Evolutionary conservation across 2,113 vertebrate genomes (phyloP).

Genomic region (Pelobates fuscus): DNA sequence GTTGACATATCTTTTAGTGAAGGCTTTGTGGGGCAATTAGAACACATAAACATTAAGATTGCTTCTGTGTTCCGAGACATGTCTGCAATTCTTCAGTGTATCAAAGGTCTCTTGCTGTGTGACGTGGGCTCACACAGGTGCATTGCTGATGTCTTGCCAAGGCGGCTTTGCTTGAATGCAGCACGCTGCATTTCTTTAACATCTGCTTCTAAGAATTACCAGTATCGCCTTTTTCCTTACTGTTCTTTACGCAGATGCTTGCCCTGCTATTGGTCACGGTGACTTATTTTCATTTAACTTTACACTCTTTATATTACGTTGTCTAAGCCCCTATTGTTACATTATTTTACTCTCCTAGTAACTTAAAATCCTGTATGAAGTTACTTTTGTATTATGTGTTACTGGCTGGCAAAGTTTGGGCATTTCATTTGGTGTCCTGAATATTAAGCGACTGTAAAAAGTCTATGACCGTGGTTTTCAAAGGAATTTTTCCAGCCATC

Average conservation of each 20-base stretch:
- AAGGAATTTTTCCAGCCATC: too few species aligned
- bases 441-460: too few species aligned
- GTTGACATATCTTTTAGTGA: background rate
- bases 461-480: too few species aligned
- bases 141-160: conserved; percentile 5
- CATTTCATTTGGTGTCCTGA: too few species aligned
- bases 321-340: background rate
- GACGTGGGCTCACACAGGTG: background rate
- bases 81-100: background rate
- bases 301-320: background rate
- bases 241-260: background rate
- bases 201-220: background rate
- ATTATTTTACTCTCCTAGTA: background rate
- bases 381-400: background rate
- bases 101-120: conserved; percentile 9
- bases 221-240: conserved; percentile 19
- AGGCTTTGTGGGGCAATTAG: background rate
- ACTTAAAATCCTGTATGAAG: conserved; percentile 1
- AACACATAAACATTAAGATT: background rate
- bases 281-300: conserved; percentile 35
- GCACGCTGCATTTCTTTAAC: background rate
- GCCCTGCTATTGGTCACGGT: background rate
- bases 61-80: background rate
- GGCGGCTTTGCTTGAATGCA: background rate
- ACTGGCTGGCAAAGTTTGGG: too few species aligned